A percentile compares a stretch with the other conserved stretches of the same genome.
Conservation (phyloP, 2,113 vertebrate species). For the Entomyzon cyanotis region DNA sequence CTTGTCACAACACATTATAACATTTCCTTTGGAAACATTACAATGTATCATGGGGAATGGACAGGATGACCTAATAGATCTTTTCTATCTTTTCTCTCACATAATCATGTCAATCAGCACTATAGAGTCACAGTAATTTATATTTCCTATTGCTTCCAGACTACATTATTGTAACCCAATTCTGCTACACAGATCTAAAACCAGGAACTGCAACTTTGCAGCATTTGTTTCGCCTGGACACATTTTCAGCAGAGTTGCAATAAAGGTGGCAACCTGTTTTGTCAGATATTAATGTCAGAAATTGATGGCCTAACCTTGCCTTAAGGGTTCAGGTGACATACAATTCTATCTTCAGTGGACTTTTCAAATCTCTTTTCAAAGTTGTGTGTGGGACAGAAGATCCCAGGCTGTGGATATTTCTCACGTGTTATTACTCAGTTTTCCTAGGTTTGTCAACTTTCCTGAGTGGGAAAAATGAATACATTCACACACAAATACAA, state of each 20-base stretch:
- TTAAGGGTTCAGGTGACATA: background rate
- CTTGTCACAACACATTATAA: conserved; percentile 23
- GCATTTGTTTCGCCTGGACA: background rate
- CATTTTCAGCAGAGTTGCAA: background rate
- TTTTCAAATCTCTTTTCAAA: background rate
- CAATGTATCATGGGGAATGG: background rate
- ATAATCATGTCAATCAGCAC: conserved; percentile 34
- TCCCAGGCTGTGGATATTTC: background rate
- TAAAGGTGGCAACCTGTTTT: background rate
- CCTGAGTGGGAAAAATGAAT: background rate
- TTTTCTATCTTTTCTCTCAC: conserved; percentile 26
- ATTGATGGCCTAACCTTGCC: background rate
- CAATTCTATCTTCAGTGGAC: background rate
- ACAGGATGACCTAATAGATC: conserved; percentile 38
- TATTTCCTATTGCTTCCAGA: background rate
- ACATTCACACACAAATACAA: background rate
- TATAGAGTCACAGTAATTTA: conserved; percentile 3
- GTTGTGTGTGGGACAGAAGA: background rate
- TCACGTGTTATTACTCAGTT: background rate
- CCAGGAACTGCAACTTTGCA: background rate
- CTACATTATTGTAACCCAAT: background rate
- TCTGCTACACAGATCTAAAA: background rate
- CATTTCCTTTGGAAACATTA: conserved; percentile 20
- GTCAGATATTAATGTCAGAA: background rate
- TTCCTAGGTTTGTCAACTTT: background rate